A percentile compares a stretch with the other conserved stretches of the same genome.
Evolutionary conservation across 2,113 vertebrate species (phyloP).

Genomic region (Actenoides lindsayi): DNA sequence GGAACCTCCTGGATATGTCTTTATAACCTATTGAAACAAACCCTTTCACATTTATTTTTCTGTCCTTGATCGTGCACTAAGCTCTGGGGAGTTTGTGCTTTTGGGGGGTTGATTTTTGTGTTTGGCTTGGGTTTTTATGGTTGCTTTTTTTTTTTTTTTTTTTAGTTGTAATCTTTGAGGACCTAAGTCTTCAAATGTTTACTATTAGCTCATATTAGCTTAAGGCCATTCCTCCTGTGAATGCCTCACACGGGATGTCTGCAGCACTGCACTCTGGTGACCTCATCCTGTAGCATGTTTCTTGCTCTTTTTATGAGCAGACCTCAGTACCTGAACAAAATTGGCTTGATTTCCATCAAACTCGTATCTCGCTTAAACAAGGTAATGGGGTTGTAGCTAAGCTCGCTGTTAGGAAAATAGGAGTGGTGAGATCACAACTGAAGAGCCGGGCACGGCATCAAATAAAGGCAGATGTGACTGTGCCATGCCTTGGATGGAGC

Average conservation of each 20-base stretch:
- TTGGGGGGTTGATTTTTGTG: not conserved
- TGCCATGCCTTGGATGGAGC: not conserved
- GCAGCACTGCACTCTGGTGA: not conserved
- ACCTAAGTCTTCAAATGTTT: not conserved
- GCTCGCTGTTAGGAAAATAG: not conserved
- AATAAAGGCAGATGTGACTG: not conserved
- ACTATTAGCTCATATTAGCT: not conserved
- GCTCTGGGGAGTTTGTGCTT: not conserved
- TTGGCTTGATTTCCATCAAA: not conserved
- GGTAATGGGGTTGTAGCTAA: too few relatives aligned
- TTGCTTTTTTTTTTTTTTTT: not conserved
- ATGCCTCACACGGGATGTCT: not conserved
- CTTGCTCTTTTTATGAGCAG: not conserved
- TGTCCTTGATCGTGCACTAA: not conserved
- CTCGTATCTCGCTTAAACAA: accelerated
- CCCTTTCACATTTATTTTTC: not conserved
- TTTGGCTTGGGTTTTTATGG: not conserved
- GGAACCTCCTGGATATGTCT: not conserved
- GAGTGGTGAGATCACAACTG: not conserved
- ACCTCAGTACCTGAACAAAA: not conserved
- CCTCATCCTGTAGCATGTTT: not conserved
- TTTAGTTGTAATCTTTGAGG: not conserved
- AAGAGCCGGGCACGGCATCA: not conserved
- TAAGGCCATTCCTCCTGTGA: not conserved
- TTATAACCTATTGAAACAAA: not conserved